Evolutionary conservation across 2,888 invertebrate genomes (phyloP).

Genomic region (Caenorhabditis drosophilae): DNA sequence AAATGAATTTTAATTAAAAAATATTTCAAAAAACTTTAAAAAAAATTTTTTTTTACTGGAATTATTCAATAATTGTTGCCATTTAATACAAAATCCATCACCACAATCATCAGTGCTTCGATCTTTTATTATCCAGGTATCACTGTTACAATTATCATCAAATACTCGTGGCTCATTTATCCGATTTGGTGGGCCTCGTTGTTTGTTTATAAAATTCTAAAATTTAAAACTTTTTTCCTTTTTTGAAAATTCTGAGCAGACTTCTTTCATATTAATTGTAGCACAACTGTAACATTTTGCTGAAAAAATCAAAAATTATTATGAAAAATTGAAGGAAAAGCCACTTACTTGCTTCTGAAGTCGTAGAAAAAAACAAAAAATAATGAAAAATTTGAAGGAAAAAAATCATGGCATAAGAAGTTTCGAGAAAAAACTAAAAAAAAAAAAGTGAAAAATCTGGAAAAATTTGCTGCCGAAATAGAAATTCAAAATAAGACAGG

Average conservation of each 20-base stretch:
- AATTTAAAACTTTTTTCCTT: conserved; percentile 12
- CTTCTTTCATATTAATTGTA: conserved; percentile 61
- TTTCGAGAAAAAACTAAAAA: neutral
- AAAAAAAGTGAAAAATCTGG: neutral
- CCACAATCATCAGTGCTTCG: conserved; percentile 63
- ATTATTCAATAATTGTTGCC: conserved; percentile 65
- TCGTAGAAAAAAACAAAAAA: neutral
- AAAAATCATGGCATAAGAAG: conserved; percentile 7
- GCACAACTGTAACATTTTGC: conserved; percentile 67
- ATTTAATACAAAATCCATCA: conserved; percentile 58
- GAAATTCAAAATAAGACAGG: no score
- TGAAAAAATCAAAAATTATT: conserved; percentile 13
- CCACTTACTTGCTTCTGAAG: no score
- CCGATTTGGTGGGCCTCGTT: conserved; percentile 58
- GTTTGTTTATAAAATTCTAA: conserved; percentile 62
- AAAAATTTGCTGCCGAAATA: neutral
- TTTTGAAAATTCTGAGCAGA: conserved; percentile 21
- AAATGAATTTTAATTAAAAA: no score
- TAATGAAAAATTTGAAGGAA: neutral
- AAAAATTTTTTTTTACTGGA: no score
- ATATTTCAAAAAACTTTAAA: no score
- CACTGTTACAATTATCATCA: conserved; percentile 62
- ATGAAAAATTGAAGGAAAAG: conserved; percentile 7
- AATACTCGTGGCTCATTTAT: conserved; percentile 52
- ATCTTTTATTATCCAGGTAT: conserved; percentile 61